Evolutionary conservation across 1,140 invertebrate species (phyloP).

Genomic region (Bombus superbus): DNA sequence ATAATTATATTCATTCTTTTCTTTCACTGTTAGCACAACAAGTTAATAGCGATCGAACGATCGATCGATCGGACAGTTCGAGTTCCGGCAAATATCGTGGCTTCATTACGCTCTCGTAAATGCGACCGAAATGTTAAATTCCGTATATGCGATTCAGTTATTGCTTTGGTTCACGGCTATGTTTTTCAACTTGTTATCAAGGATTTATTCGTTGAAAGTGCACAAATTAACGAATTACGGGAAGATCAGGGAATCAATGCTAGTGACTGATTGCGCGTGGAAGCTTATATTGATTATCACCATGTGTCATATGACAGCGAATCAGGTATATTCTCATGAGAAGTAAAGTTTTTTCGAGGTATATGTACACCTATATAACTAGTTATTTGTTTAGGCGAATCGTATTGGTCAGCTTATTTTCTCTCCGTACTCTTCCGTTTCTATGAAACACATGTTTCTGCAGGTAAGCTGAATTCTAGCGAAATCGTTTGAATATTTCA

Average conservation of each 20-base stretch:
- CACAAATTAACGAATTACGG: neutral
- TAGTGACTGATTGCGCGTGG: slow-evolving; percentile 41
- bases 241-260: slow-evolving; percentile 52
- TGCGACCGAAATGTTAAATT: slow-evolving; percentile 63
- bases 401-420: slow-evolving; percentile 61
- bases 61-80: slow-evolving; percentile 33
- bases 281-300: slow-evolving; percentile 61
- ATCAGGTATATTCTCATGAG: slow-evolving; percentile 42
- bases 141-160: slow-evolving; percentile 58
- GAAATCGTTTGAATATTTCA: neutral
- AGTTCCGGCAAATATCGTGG: slow-evolving; percentile 67
- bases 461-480: slow-evolving; percentile 41
- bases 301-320: slow-evolving; percentile 57
- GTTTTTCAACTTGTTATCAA: slow-evolving; percentile 60
- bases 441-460: slow-evolving; percentile 42
- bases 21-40: slow-evolving; percentile 11
- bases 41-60: slow-evolving; percentile 29
- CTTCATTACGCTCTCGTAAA: slow-evolving; percentile 60
- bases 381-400: slow-evolving; percentile 51
- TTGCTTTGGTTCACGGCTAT: slow-evolving; percentile 63
- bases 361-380: neutral
- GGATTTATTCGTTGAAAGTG: slow-evolving; percentile 60
- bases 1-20: neutral
- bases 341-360: neutral
- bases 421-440: slow-evolving; percentile 38